Evolutionary conservation across 2,797 vertebrate species (phyloP), one percentile per base, ranked within the genome.

Genomic region (Malacoraja senta): DNA sequence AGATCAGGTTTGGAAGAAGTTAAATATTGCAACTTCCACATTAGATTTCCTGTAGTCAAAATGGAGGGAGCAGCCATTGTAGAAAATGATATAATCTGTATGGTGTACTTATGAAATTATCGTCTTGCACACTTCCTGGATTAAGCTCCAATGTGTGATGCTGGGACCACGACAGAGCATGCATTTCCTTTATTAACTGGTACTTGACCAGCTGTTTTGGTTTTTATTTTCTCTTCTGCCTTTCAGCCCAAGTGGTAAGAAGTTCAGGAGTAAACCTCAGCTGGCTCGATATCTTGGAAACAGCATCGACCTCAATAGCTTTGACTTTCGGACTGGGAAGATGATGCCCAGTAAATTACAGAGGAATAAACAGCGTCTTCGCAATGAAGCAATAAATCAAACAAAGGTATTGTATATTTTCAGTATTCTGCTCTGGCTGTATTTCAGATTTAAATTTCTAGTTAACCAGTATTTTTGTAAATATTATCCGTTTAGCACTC

Each of bases 241-340:
- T 79, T 91, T 93, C 96, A 99, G 98, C 96, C 98, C 98, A 9
- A 96, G 97, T 95, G 98, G 98, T 94, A 99, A 99, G 96, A 99
- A 99, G 96, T 99, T 99, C 97, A 95, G 98, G 94, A 99, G 98
- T 95, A 99, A 99, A 94, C 98, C 98, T 93, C 98, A 99, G 95
- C 95, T 99, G 96, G 97, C 98, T 94, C 98, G 98, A 95, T 98
- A 98, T 96, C 97, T 99, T 93, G 98, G 98, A 88, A 98, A 98
- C 96, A 94, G 96, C 29, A 96, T 99, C 94, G 98, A 99, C 94
- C 96, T 99, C 96, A 98, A 97, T 96, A 98, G 98, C 95, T 99
- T 99, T 94, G 98, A 99, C 96, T 99, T 99, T 96, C 96, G 98
- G 94, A 98, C 98, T 24, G 98, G 98, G 94, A 98, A 98, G 96